A percentile compares a stretch with the other conserved stretches of the same genome.
Conservation (phyloP, 2,888 invertebrate genomes). For the Bedellia somnulentella region DNA sequence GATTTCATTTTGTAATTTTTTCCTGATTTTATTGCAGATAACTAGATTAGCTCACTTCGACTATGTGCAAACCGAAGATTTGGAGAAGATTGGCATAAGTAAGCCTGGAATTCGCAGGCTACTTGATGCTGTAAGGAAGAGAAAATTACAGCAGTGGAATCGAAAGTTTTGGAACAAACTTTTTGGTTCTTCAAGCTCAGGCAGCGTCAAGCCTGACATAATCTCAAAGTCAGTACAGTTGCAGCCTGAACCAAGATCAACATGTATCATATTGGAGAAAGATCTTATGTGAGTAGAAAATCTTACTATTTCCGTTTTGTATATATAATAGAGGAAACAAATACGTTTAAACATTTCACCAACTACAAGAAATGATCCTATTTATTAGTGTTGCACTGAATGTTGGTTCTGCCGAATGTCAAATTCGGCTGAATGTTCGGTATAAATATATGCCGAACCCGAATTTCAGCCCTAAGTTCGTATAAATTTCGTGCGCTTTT, state of each 20-base stretch:
- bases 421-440: too few species aligned
- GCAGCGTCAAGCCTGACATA: slow-evolving; percentile 9
- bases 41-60: slow-evolving; percentile 95
- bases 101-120: slow-evolving; percentile 90
- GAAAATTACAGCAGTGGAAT: slow-evolving; percentile 79
- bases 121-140: slow-evolving; percentile 89
- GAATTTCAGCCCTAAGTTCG: too few species aligned
- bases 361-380: too few species aligned
- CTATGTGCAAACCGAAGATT: slow-evolving; percentile 92
- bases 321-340: too few species aligned
- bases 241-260: slow-evolving; percentile 43
- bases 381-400: too few species aligned
- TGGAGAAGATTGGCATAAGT: slow-evolving; percentile 92
- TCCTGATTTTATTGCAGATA: slow-evolving; percentile 58
- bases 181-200: slow-evolving; percentile 55
- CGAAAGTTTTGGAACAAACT: slow-evolving; percentile 81
- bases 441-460: too few species aligned
- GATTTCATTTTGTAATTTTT: slow-evolving; percentile 1
- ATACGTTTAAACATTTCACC: too few species aligned
- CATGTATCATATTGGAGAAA: slow-evolving; percentile 83
- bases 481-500: too few species aligned
- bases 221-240: slow-evolving; percentile 19
- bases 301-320: too few species aligned
- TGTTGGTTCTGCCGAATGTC: too few species aligned
- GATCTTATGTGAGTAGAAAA: slow-evolving; percentile 70